Conservation (phyloP, 2,113 vertebrate genomes). For the Sterrhoptilus dennistouni region DNA sequence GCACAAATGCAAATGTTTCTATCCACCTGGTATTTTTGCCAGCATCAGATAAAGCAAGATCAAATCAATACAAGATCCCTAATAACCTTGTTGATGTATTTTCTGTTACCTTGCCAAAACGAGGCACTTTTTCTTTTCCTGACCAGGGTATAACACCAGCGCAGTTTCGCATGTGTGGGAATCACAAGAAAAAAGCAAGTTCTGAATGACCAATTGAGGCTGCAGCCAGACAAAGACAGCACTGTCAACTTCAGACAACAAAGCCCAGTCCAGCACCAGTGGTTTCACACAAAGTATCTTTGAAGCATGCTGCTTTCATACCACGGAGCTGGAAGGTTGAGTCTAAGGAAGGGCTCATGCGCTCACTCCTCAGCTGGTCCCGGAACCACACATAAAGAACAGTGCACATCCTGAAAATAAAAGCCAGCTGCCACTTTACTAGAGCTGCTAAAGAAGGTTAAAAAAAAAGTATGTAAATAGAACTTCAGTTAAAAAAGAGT, state of each 20-base stretch:
- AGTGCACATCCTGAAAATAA: slow-evolving; percentile 45
- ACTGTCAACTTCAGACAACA: slow-evolving; percentile 50
- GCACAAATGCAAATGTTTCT: background rate
- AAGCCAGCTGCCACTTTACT: slow-evolving; percentile 31
- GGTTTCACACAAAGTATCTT: slow-evolving; percentile 52
- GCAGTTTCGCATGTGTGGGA: background rate
- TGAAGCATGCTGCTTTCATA: slow-evolving; percentile 40
- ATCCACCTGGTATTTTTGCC: background rate
- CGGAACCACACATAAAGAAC: slow-evolving; percentile 18
- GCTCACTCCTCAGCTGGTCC: slow-evolving; percentile 27
- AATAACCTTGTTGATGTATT: background rate
- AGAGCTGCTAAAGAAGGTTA: background rate
- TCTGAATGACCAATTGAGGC: slow-evolving; percentile 22
- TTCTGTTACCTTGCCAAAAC: background rate
- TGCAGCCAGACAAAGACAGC: slow-evolving; percentile 38
- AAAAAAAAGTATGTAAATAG: background rate
- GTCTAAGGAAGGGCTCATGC: slow-evolving; percentile 44
- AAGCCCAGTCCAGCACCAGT: slow-evolving; percentile 53
- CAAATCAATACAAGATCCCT: slow-evolving; percentile 7
- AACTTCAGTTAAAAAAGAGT: background rate
- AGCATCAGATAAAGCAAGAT: background rate
- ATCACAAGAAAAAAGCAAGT: slow-evolving; percentile 9
- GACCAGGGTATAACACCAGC: background rate
- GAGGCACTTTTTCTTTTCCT: background rate
- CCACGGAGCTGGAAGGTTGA: slow-evolving; percentile 11